These are phyloP conservation scores for Lasioglossum calceatum DNA, from an alignment of 2,888 invertebrate species.

Conservation along the genomic window DNA sequence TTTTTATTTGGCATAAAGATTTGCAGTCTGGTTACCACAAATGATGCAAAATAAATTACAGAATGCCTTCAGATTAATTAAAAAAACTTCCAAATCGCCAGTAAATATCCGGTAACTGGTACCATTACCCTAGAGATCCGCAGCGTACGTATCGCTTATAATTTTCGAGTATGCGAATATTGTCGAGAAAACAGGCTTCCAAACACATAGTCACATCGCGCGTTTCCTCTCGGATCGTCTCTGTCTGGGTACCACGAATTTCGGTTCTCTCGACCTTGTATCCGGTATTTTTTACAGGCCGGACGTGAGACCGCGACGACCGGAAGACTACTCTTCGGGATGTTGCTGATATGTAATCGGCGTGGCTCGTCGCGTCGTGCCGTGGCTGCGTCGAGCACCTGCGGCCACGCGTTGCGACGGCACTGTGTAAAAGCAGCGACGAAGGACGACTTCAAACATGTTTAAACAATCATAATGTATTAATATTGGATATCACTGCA, in stretches of 20 bases:
- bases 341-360: not conserved
- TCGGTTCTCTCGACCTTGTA: conserved; percentile 26
- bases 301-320: conserved; percentile 37
- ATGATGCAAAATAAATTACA: too few species aligned
- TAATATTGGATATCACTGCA: too few species aligned
- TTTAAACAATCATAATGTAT: too few species aligned
- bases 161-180: not conserved
- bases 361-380: not conserved
- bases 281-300: conserved; percentile 30
- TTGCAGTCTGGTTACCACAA: too few species aligned
- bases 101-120: too few species aligned
- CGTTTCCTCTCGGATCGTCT: not conserved
- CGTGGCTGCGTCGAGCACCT: conserved; percentile 46
- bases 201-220: not conserved
- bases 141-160: not conserved
- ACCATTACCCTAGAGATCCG: too few species aligned
- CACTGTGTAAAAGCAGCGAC: conserved; percentile 61
- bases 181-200: not conserved
- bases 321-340: conserved; percentile 59
- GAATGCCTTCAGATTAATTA: too few species aligned
- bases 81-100: too few species aligned
- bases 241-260: conserved; percentile 16
- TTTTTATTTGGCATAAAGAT: too few species aligned
- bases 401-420: conserved; percentile 57
- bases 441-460: conserved; percentile 31